Evolutionary conservation across 1,140 invertebrate genomes (phyloP).

Genomic region (Zaprionus ornatus): DNA sequence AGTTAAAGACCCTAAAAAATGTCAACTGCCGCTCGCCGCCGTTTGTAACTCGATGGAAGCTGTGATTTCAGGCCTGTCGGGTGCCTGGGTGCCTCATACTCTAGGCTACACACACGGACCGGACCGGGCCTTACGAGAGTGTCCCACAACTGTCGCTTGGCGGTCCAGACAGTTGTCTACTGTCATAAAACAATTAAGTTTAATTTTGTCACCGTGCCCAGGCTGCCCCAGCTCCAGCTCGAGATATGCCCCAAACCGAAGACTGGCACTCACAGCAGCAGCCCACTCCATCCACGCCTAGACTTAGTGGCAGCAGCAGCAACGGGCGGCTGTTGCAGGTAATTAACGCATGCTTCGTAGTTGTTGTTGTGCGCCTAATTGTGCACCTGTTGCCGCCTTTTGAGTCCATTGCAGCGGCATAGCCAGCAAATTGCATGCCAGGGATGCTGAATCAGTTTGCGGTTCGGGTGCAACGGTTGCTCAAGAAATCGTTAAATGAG

Average conservation of each 20-base stretch:
- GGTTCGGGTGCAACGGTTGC: conserved; percentile 40
- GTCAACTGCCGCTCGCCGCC: conserved; percentile 62
- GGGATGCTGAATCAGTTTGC: conserved; percentile 30
- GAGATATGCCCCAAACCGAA: conserved; percentile 2
- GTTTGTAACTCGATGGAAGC: conserved; percentile 8
- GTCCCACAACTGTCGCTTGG: conserved; percentile 26
- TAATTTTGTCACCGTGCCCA: conserved; percentile 78
- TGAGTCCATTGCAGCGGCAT: conserved; percentile 38
- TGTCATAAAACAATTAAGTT: conserved; percentile 82
- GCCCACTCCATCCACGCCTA: conserved; percentile 12
- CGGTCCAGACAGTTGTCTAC: conserved; percentile 50
- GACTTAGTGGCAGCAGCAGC: conserved; percentile 23
- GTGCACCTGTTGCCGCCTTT: conserved; percentile 77
- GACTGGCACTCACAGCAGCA: not conserved
- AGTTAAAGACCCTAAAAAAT: conserved; percentile 79
- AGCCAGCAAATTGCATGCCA: conserved; percentile 32
- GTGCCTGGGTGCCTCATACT: conserved; percentile 32
- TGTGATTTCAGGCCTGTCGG: conserved; percentile 28
- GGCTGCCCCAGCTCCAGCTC: conserved; percentile 18
- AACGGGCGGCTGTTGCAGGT: conserved; percentile 30
- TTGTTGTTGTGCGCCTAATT: conserved; percentile 63
- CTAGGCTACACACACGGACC: conserved; percentile 28
- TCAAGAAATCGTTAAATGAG: conserved; percentile 15
- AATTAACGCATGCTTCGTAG: conserved; percentile 74
- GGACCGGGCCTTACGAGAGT: conserved; percentile 8